Evolutionary conservation across 1,140 invertebrate genomes (phyloP).

Genomic region (Melipona quadrifasciata): DNA sequence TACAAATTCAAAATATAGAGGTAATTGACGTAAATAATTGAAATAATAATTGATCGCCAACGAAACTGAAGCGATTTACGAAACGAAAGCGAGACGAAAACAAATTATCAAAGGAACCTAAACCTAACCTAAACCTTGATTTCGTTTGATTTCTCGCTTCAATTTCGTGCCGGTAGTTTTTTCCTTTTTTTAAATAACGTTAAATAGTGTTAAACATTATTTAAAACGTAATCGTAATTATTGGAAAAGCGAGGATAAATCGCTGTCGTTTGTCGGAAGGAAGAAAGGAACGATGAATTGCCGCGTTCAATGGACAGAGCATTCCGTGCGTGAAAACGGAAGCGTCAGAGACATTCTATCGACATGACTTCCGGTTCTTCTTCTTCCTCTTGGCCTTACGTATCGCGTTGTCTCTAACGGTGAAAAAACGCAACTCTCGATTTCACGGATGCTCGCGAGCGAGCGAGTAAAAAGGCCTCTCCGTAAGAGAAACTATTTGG

Average conservation of each 20-base stretch:
- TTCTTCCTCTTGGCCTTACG: not conserved
- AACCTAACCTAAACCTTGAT: no score
- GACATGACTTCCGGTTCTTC: not conserved
- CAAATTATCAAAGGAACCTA: no score
- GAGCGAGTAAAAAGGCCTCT: no score
- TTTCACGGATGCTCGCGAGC: not conserved
- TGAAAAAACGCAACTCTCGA: not conserved
- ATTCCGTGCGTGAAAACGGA: conserved; percentile 9
- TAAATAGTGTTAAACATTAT: not conserved
- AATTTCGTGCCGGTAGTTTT: no score
- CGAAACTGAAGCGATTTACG: no score
- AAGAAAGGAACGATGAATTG: not conserved
- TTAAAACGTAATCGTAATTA: not conserved
- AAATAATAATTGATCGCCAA: no score
- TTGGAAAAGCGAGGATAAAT: not conserved
- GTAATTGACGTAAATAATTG: no score
- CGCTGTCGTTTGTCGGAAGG: not conserved
- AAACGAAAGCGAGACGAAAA: no score
- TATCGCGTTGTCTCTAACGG: not conserved
- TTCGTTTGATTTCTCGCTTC: no score
- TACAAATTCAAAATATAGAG: no score
- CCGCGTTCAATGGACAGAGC: not conserved
- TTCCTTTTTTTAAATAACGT: no score
- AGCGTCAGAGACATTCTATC: not conserved
- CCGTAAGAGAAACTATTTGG: conserved; percentile 2